Evolutionary conservation across 1,140 invertebrate genomes (phyloP), one percentile per base, ranked within the genome.

Genomic region (Archivesica marissinica): DNA sequence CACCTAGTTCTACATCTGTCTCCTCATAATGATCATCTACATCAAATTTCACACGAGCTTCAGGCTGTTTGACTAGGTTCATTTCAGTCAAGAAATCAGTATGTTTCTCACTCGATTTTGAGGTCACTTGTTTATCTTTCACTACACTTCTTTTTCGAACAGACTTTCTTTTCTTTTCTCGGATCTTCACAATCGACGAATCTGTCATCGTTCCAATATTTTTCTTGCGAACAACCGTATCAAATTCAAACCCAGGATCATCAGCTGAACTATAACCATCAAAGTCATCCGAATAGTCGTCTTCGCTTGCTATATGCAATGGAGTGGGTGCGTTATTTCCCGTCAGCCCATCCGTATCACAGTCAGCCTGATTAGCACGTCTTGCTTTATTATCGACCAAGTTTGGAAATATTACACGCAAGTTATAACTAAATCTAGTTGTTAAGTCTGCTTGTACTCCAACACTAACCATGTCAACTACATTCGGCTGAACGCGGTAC

Each of bases 121-220:
- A 30, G 33, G 75, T 83, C 0, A 70, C 35, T 47, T 25, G 23
- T 33, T 75, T 70, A 11, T 74, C 30, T 54, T 25, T 78, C 15
- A 47, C 50, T 6, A 38, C 28, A 17, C 28, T 38, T 56, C 59
- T 39, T 39, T 76, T 52, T 39, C 74, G 39, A 20, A 85, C 17
- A 25, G 33, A 52, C 52, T 50, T 85, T 25, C 28, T 25, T 52
- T 66, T 68, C 66, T 52, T 77, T 52, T 28, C 25, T 44, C 52
- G 33, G 38, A 38, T 17, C 3, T 28, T 44, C 15, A 15, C 75
- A 1, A 41, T 41, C 17, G 25, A 39, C 7, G 25, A 15, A 0
- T 77, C 56, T 0, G 82, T 85, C 82, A 77, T 77, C 50, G 82
- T 85, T 13, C 75, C 47, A 0, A 56, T 70, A 47, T 83, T 83